Evolutionary conservation across 2,113 vertebrate genomes (phyloP).

Genomic region (Lepus americanus): DNA sequence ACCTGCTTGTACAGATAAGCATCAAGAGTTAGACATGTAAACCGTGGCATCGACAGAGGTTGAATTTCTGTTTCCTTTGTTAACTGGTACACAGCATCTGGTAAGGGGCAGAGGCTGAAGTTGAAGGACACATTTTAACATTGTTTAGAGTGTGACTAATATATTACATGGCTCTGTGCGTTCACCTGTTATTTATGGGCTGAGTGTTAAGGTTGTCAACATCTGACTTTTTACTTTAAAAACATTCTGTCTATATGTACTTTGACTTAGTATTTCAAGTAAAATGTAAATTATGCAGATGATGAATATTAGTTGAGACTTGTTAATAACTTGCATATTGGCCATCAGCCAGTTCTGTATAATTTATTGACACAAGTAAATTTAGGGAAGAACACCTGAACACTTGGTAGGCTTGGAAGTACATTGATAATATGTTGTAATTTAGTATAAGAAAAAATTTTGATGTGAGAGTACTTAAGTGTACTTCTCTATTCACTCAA

Average conservation of each 20-base stretch:
- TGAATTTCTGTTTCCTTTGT: slow-evolving; percentile 59
- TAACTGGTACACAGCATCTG: slow-evolving; percentile 69
- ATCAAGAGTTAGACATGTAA: slow-evolving; percentile 69
- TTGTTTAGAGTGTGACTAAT: slow-evolving; percentile 35
- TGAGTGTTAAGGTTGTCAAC: slow-evolving; percentile 52
- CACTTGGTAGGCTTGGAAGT: slow-evolving; percentile 50
- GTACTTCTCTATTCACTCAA: background rate
- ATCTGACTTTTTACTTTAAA: slow-evolving; percentile 58
- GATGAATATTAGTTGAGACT: slow-evolving; percentile 74
- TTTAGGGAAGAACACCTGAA: slow-evolving; percentile 37
- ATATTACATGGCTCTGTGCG: background rate
- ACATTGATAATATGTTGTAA: background rate
- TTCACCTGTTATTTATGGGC: slow-evolving; percentile 59
- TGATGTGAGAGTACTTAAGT: background rate
- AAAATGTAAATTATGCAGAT: slow-evolving; percentile 55
- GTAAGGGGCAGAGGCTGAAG: background rate
- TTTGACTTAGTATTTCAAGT: slow-evolving; percentile 57
- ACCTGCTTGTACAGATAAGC: slow-evolving; percentile 52
- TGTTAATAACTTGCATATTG: slow-evolving; percentile 53
- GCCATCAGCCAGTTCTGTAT: slow-evolving; percentile 42
- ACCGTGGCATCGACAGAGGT: slow-evolving; percentile 49
- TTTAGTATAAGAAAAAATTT: background rate
- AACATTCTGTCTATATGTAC: slow-evolving; percentile 45
- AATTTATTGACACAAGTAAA: slow-evolving; percentile 56
- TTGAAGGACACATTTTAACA: slow-evolving; percentile 67